Conservation (phyloP, 1,140 invertebrate species). For the Caenorhabditis briggsae region DNA sequence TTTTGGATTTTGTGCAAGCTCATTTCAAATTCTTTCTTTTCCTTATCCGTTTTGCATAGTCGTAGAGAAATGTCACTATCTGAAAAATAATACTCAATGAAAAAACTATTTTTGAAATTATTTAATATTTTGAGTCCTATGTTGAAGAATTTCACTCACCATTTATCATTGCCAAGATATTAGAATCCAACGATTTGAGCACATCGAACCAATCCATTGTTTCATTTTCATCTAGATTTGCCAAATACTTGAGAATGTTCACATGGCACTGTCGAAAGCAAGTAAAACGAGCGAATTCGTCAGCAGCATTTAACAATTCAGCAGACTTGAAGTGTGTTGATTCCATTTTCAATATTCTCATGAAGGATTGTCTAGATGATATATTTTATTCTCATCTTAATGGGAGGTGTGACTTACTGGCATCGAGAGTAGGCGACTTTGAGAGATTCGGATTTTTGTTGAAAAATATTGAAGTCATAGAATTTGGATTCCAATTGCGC, state of each 20-base stretch:
- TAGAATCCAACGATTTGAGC: neutral
- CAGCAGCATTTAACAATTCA: neutral
- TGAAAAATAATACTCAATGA: too few species aligned
- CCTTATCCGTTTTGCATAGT: neutral
- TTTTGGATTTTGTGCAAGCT: neutral
- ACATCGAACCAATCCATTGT: slow-evolving; percentile 10
- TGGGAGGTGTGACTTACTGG: neutral
- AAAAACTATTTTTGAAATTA: too few species aligned
- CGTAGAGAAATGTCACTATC: slow-evolving; percentile 11
- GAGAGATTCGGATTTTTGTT: neutral
- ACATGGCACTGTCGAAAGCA: slow-evolving; percentile 44
- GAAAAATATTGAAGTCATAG: neutral
- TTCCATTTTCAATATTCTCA: neutral
- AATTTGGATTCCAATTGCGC: slow-evolving; percentile 3
- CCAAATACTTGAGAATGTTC: neutral
- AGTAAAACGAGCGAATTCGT: neutral
- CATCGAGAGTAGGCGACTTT: neutral
- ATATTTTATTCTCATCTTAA: neutral
- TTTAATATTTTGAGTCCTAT: too few species aligned
- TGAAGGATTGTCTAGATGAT: neutral
- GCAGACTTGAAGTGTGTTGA: neutral
- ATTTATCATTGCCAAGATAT: slow-evolving; percentile 29
- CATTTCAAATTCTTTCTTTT: slow-evolving; percentile 12
- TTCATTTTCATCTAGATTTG: neutral
- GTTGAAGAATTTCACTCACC: too few species aligned